phyloP scores from a whole-genome alignment of 2,113 vertebrate species.

The Grallaria varia region DNA sequence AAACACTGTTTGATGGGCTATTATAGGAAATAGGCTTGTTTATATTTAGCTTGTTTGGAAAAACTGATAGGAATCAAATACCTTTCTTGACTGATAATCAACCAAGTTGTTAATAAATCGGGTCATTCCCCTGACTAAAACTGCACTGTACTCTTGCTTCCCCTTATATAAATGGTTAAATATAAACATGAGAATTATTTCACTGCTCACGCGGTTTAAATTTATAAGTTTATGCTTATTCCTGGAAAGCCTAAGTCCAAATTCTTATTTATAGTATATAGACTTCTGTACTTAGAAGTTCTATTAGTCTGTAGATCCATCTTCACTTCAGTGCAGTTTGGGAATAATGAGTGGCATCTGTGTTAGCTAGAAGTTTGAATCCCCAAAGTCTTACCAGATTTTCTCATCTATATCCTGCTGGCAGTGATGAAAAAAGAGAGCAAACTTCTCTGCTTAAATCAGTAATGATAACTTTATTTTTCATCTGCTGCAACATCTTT shows the following conservation, averaged over 20 bases:
- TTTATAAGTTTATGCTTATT: neutral
- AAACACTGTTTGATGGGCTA: neutral
- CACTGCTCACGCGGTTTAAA: neutral
- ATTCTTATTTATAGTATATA: neutral
- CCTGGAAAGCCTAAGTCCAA: neutral
- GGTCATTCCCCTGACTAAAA: neutral
- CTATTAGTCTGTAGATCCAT: neutral
- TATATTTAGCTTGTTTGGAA: neutral
- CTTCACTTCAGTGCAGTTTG: neutral
- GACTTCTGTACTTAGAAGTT: neutral
- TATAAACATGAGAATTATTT: neutral
- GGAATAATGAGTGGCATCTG: neutral
- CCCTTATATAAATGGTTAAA: neutral
- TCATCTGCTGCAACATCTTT: neutral
- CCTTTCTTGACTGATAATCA: neutral
- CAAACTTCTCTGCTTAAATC: neutral
- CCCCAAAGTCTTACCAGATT: neutral
- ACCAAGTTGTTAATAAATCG: neutral
- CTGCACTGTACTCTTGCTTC: neutral
- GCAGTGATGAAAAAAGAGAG: neutral
- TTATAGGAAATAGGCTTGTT: neutral
- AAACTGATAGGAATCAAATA: neutral
- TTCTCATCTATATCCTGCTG: neutral
- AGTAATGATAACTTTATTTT: neutral
- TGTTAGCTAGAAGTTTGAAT: neutral